phyloP scores from a whole-genome alignment of 2,888 invertebrate species.

The Rhamphomyia laevipes region DNA sequence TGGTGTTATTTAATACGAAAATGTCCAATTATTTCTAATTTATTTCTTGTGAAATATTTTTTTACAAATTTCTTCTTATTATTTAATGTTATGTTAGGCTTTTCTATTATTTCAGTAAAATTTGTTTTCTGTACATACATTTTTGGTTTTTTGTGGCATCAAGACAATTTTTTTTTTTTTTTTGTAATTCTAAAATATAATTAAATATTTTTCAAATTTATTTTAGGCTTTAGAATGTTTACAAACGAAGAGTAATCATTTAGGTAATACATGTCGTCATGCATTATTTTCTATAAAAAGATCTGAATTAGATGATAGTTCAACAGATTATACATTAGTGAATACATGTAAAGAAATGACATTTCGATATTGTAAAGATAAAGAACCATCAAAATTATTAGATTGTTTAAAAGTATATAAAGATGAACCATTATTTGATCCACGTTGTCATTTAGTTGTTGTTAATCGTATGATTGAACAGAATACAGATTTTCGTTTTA shows the following conservation, averaged over 20 bases:
- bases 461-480: slow-evolving; percentile 81
- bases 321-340: slow-evolving; percentile 73
- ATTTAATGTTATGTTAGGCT: too few species aligned
- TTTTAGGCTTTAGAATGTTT: slow-evolving; percentile 72
- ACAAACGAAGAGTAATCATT: slow-evolving; percentile 47
- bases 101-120: too few species aligned
- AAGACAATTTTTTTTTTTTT: neutral
- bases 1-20: too few species aligned
- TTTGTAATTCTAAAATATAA: neutral
- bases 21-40: too few species aligned
- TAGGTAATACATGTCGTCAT: slow-evolving; percentile 61
- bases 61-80: too few species aligned
- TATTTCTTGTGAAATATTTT: too few species aligned
- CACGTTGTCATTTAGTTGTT: slow-evolving; percentile 73
- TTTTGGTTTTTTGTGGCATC: too few species aligned
- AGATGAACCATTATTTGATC: slow-evolving; percentile 66
- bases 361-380: slow-evolving; percentile 66
- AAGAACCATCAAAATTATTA: slow-evolving; percentile 54
- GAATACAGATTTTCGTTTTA: slow-evolving; percentile 80
- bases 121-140: neutral
- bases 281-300: slow-evolving; percentile 75
- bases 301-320: slow-evolving; percentile 76
- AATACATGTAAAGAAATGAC: slow-evolving; percentile 80
- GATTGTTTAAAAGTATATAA: slow-evolving; percentile 69
- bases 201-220: neutral